Conservation (phyloP, 2,113 vertebrate species). For the Hoplias malabaricus region DNA sequence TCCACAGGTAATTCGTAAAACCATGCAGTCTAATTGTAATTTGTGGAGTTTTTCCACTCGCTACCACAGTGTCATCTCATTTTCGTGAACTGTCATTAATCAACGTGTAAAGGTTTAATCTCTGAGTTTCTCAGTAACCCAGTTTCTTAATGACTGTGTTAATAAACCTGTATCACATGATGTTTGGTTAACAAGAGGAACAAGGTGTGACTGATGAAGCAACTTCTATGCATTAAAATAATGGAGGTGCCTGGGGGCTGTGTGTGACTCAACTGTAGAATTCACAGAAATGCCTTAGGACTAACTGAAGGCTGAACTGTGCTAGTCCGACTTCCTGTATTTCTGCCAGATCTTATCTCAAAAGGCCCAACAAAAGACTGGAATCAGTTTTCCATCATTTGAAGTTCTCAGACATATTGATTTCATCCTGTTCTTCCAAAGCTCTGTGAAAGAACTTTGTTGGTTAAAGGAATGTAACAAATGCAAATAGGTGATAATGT, state of each 20-base stretch:
- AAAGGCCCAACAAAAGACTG: conserved; percentile 29
- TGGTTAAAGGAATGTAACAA: conserved; percentile 2
- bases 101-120: not conserved
- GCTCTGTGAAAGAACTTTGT: conserved; percentile 9
- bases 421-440: conserved; percentile 31
- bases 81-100: not conserved
- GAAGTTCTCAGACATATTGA: conserved; percentile 46
- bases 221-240: not conserved
- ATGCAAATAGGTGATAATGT: conserved; percentile 20
- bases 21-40: not conserved
- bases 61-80: not conserved
- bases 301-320: conserved; percentile 33
- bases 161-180: conserved; percentile 4
- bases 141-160: not conserved
- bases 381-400: conserved; percentile 34
- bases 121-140: not conserved
- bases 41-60: not conserved
- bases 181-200: conserved; percentile 32
- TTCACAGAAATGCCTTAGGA: conserved; percentile 17
- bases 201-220: conserved; percentile 10
- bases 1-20: not conserved
- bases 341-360: conserved; percentile 44
- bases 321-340: conserved; percentile 22
- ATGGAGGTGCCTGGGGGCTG: conserved; percentile 26
- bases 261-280: conserved; percentile 21